These are phyloP conservation scores for Tethya wilhelma DNA, from an alignment of 37 sponge, comb jelly and placozoan species.

Conservation along the genomic window DNA sequence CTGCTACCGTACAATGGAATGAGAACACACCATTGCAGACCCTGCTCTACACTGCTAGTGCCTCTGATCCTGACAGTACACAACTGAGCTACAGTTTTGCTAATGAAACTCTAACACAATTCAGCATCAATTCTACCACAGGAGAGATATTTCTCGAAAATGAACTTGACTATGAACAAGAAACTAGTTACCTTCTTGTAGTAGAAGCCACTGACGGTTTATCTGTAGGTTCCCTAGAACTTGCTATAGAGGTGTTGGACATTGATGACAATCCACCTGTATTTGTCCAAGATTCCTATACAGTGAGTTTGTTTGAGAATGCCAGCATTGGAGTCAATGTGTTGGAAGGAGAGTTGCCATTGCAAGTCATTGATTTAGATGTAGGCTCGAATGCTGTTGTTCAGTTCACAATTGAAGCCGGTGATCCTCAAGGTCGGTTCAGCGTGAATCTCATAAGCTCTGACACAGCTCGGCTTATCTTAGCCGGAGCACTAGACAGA, in stretches of 20 bases:
- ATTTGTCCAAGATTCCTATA: constrained; percentile 11
- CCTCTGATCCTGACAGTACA: constrained; percentile 52
- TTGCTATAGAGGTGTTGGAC: constrained; percentile 45
- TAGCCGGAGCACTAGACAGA: constrained; percentile 39
- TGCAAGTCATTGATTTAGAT: constrained; percentile 47
- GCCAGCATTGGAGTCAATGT: constrained; percentile 1
- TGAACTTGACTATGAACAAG: constrained; percentile 35
- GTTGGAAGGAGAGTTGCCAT: constrained; percentile 9
- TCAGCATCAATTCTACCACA: constrained; percentile 23
- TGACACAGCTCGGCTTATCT: constrained; percentile 8
- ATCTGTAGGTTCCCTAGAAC: not conserved
- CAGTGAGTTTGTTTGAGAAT: constrained; percentile 41
- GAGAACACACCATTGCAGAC: constrained; percentile 44
- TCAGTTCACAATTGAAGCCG: constrained; percentile 14
- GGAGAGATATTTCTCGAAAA: constrained; percentile 32
- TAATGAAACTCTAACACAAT: not conserved
- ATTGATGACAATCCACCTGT: constrained; percentile 26
- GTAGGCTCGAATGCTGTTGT: constrained; percentile 41
- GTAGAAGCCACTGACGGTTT: constrained; percentile 46
- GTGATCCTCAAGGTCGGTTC: constrained; percentile 32
- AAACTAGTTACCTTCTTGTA: constrained; percentile 12
- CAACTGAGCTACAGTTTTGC: constrained; percentile 11
- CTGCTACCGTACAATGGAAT: not conserved
- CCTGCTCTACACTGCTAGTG: constrained; percentile 30
- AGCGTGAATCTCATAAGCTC: constrained; percentile 12